These are phyloP conservation scores for Varanus salvator DNA, from an alignment of 2,113 vertebrate species.

Conservation along the genomic window DNA sequence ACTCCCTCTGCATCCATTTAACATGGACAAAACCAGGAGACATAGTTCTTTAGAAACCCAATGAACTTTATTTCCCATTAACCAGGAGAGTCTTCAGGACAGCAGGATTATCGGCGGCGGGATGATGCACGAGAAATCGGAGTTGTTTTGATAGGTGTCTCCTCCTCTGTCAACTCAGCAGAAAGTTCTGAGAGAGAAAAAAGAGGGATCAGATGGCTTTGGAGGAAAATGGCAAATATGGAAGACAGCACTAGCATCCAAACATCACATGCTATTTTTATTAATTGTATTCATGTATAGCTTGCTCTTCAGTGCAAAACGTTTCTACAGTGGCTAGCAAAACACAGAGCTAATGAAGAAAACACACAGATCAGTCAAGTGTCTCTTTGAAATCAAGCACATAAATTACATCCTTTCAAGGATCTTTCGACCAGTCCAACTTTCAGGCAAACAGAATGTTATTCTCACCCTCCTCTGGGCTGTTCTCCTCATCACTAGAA, in stretches of 20 bases:
- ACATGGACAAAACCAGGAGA: background rate
- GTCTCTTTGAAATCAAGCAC: background rate
- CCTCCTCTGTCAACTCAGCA: constrained; percentile 86
- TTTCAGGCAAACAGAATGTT: fast-evolving
- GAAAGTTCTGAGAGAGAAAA: constrained; percentile 64
- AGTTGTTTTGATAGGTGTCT: constrained; percentile 92
- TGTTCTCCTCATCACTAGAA: constrained; percentile 88
- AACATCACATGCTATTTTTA: background rate
- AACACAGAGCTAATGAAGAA: background rate
- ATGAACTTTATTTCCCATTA: constrained; percentile 56
- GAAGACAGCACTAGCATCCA: background rate
- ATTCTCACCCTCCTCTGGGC: constrained; percentile 49
- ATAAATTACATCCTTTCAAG: background rate
- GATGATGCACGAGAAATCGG: constrained; percentile 87
- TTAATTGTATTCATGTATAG: background rate
- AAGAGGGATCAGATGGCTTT: constrained; percentile 25
- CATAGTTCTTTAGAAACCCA: fast-evolving
- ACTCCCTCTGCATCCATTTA: background rate
- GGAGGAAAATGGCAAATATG: background rate
- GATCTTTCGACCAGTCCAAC: background rate
- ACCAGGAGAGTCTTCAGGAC: constrained; percentile 22
- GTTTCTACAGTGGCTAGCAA: background rate
- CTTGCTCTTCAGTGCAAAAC: background rate
- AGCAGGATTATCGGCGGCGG: constrained; percentile 61
- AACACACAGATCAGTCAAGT: background rate